Evolutionary conservation across 2,113 vertebrate species (phyloP), one percentile per base, ranked within the genome.

Genomic region (Trichomycterus rosablanca): DNA sequence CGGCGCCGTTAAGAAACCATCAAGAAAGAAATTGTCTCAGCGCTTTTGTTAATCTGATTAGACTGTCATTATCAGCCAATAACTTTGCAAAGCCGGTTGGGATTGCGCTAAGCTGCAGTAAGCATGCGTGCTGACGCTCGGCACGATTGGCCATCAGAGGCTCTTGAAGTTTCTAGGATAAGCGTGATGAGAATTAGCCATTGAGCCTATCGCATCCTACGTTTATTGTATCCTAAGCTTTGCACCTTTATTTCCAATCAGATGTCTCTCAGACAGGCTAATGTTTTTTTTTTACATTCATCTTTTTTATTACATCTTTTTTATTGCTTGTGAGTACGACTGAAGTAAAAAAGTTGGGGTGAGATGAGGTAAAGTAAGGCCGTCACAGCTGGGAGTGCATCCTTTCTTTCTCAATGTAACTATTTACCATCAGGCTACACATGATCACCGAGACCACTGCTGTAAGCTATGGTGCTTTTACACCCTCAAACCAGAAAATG

Each of bases 41-140:
- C 80, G 74, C 79, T 84, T 88, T 63, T 77, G 76, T 79, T 85
- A 85, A 86, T 86, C 84, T 83, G 84, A 86, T 86, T 85, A 85
- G 78, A 63, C 78, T 59, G 72, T 84, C 82, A 85, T 85, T 81
- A 84, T 83, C 76, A 85, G 74, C 80, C 79, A 74, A 80, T 83
- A 83, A 77, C 7, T 72, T 74, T 65, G 73, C 79, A 76, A 78
- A 82, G 66, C 75, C 78, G 75, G 74, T 42, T 76, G 74, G 76
- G 79, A 82, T 81, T 80, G 77, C 66, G 77, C 80, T 71, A 74
- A 60, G 79, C 65, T 61, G 30, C 56, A 56, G 73, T 66, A 67
- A 61, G 81, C 78, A 76, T 71, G 74, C 71, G 77, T 66, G 76
- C 64, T 51, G 66, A 28, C 43, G 68, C 70, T 60, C 5, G 10